A percentile compares a stretch with the other conserved stretches of the same genome.
Evolutionary conservation across 2,888 invertebrate genomes (phyloP).

Genomic region (Tiliacea aurago): DNA sequence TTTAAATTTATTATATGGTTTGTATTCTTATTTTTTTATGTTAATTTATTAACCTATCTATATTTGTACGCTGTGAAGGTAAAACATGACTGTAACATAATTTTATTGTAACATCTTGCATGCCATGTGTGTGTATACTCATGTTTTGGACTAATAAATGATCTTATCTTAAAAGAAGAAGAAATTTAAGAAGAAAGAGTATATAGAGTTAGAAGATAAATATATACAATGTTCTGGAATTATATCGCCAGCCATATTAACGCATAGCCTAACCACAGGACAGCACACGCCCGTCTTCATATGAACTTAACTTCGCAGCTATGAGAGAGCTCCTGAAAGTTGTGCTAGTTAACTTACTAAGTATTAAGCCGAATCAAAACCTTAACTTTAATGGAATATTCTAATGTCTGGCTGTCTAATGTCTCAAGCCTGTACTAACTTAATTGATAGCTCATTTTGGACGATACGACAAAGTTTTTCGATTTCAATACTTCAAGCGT

Average conservation of each 20-base stretch:
- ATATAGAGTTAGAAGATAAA: too few relatives aligned
- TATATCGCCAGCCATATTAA: conserved; percentile 10
- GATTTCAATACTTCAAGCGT: conserved; percentile 11
- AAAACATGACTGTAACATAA: too few relatives aligned
- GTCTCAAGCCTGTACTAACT: conserved; percentile 28
- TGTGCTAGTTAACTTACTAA: conserved; percentile 60
- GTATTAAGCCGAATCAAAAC: conserved; percentile 65
- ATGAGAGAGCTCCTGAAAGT: conserved; percentile 51
- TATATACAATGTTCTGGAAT: too few relatives aligned
- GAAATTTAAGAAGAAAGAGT: too few relatives aligned
- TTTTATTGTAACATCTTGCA: too few relatives aligned
- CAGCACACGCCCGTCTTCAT: neutral
- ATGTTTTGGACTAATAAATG: too few relatives aligned
- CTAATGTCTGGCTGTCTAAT: conserved; percentile 49
- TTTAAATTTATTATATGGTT: too few relatives aligned
- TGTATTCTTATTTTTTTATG: too few relatives aligned
- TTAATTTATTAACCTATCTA: too few relatives aligned
- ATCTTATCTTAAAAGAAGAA: too few relatives aligned
- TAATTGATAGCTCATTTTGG: conserved; percentile 55
- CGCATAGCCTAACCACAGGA: neutral
- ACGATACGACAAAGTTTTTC: conserved; percentile 39
- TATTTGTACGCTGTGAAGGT: too few relatives aligned
- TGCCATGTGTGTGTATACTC: too few relatives aligned
- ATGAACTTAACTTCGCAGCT: conserved; percentile 58
- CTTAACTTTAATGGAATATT: conserved; percentile 60